These are phyloP conservation scores for Bos javanicus DNA, from an alignment of 2,113 vertebrate genomes.

Conservation along the genomic window DNA sequence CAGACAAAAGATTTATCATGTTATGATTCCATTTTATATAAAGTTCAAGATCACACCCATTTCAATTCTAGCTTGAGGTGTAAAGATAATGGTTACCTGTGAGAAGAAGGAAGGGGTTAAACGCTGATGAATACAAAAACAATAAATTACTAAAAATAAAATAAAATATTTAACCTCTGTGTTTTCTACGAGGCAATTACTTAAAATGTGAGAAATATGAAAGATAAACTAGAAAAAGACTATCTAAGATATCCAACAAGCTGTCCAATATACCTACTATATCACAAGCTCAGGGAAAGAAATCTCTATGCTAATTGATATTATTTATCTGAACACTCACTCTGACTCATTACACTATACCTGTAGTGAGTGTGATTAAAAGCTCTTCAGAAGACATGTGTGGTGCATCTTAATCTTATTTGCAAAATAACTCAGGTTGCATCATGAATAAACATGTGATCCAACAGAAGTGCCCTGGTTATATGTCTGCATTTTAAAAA, in stretches of 20 bases:
- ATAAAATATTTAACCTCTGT: background rate
- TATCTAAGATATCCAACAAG: background rate
- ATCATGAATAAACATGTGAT: constrained; percentile 65
- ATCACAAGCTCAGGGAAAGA: background rate
- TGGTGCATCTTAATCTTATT: constrained; percentile 51
- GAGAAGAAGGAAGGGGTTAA: background rate
- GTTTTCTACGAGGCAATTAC: background rate
- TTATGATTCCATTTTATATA: background rate
- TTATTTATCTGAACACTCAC: constrained; percentile 28
- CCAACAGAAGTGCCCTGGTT: constrained; percentile 51
- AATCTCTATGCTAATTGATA: background rate
- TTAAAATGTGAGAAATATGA: constrained; percentile 34
- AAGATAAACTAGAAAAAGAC: background rate
- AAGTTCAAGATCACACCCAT: background rate
- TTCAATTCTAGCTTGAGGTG: background rate
- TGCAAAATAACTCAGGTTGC: constrained; percentile 59
- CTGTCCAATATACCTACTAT: background rate
- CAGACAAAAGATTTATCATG: background rate
- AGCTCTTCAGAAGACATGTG: constrained; percentile 27
- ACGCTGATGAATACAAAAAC: background rate
- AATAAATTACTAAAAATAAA: background rate
- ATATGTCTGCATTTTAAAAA: constrained; percentile 22
- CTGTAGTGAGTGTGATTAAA: constrained; percentile 55
- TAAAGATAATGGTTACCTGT: background rate
- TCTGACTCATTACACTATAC: constrained; percentile 51